Evolutionary conservation across 2,888 invertebrate genomes (phyloP).

Genomic region (Drosophila austrosaltans): DNA sequence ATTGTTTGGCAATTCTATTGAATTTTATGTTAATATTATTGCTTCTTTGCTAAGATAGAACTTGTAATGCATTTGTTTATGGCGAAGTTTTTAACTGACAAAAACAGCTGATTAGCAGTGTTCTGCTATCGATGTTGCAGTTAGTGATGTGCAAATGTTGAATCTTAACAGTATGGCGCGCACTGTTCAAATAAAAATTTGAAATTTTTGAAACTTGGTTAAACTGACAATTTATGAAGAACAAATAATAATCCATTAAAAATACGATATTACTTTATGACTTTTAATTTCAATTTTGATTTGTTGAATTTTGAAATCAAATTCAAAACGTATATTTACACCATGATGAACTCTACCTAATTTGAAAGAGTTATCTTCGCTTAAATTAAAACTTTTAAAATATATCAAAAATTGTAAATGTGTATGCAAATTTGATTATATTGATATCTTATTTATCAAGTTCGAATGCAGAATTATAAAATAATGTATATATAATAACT

Average conservation of each 20-base stretch:
- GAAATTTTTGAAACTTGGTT: not conserved
- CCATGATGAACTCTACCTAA: no score
- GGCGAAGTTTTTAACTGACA: not conserved
- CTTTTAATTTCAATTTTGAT: no score
- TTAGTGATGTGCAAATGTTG: not conserved
- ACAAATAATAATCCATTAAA: no score
- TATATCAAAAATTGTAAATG: not conserved
- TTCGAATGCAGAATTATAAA: not conserved
- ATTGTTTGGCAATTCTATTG: constrained; percentile 6
- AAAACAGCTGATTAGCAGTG: not conserved
- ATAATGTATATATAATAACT: constrained; percentile 1
- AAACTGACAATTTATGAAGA: no score
- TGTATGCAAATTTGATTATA: not conserved
- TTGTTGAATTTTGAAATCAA: no score
- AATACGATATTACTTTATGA: no score
- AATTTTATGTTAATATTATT: constrained; percentile 1
- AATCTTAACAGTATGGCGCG: not conserved
- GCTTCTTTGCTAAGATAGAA: not conserved
- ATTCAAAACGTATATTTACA: no score
- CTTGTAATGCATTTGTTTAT: not conserved
- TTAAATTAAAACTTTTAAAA: no score
- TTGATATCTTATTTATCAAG: constrained; percentile 4
- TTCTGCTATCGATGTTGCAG: not conserved
- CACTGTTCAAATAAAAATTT: not conserved
- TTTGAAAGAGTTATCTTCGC: no score